Evolutionary conservation across 2,888 invertebrate genomes (phyloP), one percentile per base, ranked within the genome.

Genomic region (Scrobipalpa atriplicella): DNA sequence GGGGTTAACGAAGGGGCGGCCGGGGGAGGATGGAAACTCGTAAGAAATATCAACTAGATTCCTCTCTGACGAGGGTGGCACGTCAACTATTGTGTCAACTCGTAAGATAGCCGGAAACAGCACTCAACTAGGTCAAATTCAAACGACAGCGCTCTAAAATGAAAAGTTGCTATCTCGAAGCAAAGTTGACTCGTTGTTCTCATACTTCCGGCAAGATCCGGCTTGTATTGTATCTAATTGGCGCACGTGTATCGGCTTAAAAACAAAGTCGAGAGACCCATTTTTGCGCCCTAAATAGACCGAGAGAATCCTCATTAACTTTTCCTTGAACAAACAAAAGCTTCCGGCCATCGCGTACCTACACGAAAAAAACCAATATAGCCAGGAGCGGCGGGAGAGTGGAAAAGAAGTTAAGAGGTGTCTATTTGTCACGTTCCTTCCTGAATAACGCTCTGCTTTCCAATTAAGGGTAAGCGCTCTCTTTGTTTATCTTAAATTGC

Each of bases 401-500:
- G 90, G 89, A 86, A 91, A 92, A 92, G 91, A 92, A 92, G 91
- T 92, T 92, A 92, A 92, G 92, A 92, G 92, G 91, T 92, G 92
- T 92, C 92, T 92, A 92, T 92, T 92, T 92, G 92, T 92, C 92
- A 92, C 92, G 92, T 92, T 91, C 84, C 87, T 88, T 91, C 89
- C 89, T 87, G 91, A 91, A 88, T 88, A 87, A 89, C 89, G 89
- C 80, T 90, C 91, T 90, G 92, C 92, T 92, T 91, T 91, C 92
- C 92, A 92, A 92, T 92, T 92, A 92, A 92, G 92, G 90, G 89
- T 92, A 91, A 92, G 90, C 90, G 90, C 86, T 89, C 92, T 89
- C 92, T 92, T 92, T 92, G 92, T 92, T 92, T 92, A 92, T 92
- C 92, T 92, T 92, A 92, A 92, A 92, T 91, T 92, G 92, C 91